Evolutionary conservation across 2,888 invertebrate genomes (phyloP).

Genomic region (Taenaris catops): DNA sequence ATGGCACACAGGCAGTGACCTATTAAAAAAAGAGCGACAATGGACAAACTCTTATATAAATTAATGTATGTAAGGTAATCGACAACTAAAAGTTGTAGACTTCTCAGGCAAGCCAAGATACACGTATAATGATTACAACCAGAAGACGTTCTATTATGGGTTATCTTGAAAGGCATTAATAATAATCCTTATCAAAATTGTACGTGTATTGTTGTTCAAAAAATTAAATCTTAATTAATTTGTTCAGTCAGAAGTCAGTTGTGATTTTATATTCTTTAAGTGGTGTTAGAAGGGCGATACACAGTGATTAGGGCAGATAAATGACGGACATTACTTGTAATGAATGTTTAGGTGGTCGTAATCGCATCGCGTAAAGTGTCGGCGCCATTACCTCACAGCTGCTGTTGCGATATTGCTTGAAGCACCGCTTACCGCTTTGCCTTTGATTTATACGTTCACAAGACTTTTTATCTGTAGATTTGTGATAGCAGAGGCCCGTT

Average conservation of each 20-base stretch:
- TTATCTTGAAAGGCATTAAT: no score
- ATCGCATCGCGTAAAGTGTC: constrained; percentile 78
- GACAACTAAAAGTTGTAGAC: no score
- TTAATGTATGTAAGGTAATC: no score
- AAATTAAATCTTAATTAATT: no score
- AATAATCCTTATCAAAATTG: no score
- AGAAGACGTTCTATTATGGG: no score
- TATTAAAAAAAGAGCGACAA: no score
- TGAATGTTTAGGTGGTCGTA: constrained; percentile 80
- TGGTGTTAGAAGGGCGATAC: constrained; percentile 33
- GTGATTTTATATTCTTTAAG: constrained; percentile 17
- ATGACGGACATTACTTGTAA: constrained; percentile 78
- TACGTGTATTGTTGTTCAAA: no score
- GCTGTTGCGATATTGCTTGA: constrained; percentile 73
- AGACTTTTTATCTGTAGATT: constrained; percentile 35
- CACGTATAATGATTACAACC: no score
- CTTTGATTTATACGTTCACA: constrained; percentile 56
- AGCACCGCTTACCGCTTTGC: constrained; percentile 61
- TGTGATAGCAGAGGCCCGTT: constrained; percentile 13
- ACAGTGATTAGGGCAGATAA: constrained; percentile 76
- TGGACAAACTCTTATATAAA: no score
- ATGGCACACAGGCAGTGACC: no score
- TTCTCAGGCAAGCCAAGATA: no score
- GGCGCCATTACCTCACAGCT: constrained; percentile 76
- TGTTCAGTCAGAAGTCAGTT: constrained; percentile 6